These are phyloP conservation scores for Himalopsyche tibetana DNA, from an alignment of 2,888 invertebrate species.

Conservation along the genomic window DNA sequence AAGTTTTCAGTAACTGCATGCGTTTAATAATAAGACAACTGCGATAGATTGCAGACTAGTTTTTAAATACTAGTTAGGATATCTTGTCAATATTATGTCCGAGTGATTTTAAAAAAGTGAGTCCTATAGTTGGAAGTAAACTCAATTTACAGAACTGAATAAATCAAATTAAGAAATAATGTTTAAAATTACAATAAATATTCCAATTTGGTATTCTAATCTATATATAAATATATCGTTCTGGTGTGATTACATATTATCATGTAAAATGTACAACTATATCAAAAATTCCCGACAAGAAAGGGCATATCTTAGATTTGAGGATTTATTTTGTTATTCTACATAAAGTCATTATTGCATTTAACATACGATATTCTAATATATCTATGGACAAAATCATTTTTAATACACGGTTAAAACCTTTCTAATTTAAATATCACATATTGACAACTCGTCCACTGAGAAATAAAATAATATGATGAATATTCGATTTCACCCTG, in stretches of 20 bases:
- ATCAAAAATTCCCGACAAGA: slow-evolving; percentile 48
- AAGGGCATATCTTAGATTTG: slow-evolving; percentile 51
- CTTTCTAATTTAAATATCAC: slow-evolving; percentile 61
- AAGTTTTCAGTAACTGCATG: no score
- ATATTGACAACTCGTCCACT: slow-evolving; percentile 51
- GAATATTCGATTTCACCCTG: not conserved
- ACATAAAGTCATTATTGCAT: slow-evolving; percentile 60
- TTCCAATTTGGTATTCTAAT: not conserved
- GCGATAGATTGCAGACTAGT: no score
- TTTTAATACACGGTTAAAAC: slow-evolving; percentile 60
- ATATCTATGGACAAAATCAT: slow-evolving; percentile 61
- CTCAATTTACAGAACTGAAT: not conserved
- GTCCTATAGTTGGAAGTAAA: not conserved
- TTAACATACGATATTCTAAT: slow-evolving; percentile 61
- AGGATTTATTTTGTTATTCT: slow-evolving; percentile 46
- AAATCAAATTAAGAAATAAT: not conserved
- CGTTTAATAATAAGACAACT: no score
- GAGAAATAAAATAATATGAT: not conserved
- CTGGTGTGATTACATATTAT: slow-evolving; percentile 59
- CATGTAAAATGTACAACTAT: slow-evolving; percentile 58
- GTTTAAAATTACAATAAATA: slow-evolving; percentile 36
- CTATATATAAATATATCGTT: slow-evolving; percentile 59
- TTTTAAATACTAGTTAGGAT: no score
- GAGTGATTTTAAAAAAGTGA: no score
- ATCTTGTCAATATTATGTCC: no score